These are phyloP conservation scores for Netelia fuscicornis DNA, from an alignment of 2,888 invertebrate species.

Conservation along the genomic window DNA sequence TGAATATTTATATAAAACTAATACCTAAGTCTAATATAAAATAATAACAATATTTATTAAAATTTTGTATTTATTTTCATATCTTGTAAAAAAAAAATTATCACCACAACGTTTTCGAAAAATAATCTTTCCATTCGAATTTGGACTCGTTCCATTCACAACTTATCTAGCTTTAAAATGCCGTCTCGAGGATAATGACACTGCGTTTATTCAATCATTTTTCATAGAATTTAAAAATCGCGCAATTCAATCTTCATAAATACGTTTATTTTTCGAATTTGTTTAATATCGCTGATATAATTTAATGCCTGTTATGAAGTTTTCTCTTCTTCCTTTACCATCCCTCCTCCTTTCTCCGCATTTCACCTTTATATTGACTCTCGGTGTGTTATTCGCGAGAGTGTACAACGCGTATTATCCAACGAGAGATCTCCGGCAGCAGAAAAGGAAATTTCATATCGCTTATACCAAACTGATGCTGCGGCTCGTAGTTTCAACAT, in stretches of 20 bases:
- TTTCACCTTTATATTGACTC: slow-evolving; percentile 30
- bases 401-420: slow-evolving; percentile 5
- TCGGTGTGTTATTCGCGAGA: slow-evolving; percentile 5
- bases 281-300: slow-evolving; percentile 25
- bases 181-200: too few species aligned
- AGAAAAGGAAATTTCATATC: slow-evolving; percentile 39
- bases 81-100: too few species aligned
- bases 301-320: slow-evolving; percentile 30
- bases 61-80: too few species aligned
- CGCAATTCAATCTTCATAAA: not conserved
- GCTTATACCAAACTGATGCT: slow-evolving; percentile 33
- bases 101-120: too few species aligned
- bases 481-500: slow-evolving; percentile 7
- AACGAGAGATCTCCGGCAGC: not conserved
- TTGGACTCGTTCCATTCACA: too few species aligned
- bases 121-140: too few species aligned
- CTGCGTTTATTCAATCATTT: too few species aligned
- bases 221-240: too few species aligned
- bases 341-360: not conserved
- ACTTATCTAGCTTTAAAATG: too few species aligned
- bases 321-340: slow-evolving; percentile 4
- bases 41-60: too few species aligned
- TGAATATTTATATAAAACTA: not conserved
- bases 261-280: slow-evolving; percentile 31
- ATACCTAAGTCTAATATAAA: not conserved